Base-by-base conservation (phyloP, 2,113 vertebrate genomes). In the mouse (Mus musculus) region DNA sequence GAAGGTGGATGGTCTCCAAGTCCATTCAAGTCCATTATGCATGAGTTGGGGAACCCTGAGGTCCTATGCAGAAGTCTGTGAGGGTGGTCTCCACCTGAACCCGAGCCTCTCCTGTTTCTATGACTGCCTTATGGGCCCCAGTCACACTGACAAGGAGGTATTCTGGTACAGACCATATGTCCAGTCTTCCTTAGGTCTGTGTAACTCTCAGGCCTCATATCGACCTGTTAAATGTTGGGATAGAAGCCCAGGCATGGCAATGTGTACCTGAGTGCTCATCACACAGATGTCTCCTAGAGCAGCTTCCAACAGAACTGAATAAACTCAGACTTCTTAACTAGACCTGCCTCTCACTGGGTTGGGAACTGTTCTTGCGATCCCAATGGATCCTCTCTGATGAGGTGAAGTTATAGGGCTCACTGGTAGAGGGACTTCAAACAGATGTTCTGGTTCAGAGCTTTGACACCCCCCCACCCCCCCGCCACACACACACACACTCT, bases 381-480 rank as follows among this genome's bases (percentile, higher is more conserved):
- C 49, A 49, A 72, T 59, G 0, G 39, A 46, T 89, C 67, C 90
- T 78, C 94, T 89, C 20, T 65, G 88, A 49, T 72, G 85, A 89
- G 52, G 56, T 63, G 88, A 88, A 42, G 49, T 78, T 88, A 59
- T 61, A 65, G 76, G 56, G 49, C 61, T 77, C 49, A 92, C 80
- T 56, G 24, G 9, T 5, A 49, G 33, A 94, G 86, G 59, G 36
- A 94, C 85, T 90, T 96, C 96, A 96, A 80, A 93, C n/a, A 77
- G 93, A 89, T 75, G 71, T 42, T 65, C 85, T 36, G 52, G 71
- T 65, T 82, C 65, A 42, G 72, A 20, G 71, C 90, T 94, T 87
- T 95, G 86, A 92, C 17, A 20, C 59, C 36, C 22, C 56, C 22
- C 42, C n/a, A n/a, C n/a, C 42, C 42, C n/a, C n/a, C n/a, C n/a